Conservation (phyloP, 2,113 vertebrate genomes). For the Leucosticte australis region DNA sequence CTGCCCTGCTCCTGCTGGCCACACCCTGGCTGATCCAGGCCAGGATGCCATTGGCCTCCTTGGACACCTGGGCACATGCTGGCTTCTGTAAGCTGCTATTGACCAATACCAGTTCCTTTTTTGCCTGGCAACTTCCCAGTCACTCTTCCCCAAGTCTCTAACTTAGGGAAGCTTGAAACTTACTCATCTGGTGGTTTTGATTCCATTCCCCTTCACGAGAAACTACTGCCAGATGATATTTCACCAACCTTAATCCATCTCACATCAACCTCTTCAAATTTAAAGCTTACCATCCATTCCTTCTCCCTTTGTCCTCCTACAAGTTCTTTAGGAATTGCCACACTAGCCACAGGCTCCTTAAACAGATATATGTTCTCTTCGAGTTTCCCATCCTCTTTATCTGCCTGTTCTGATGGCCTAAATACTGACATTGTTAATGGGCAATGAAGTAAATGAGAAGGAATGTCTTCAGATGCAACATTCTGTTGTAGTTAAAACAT, state of each 20-base stretch:
- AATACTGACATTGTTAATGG: neutral
- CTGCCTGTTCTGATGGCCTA: neutral
- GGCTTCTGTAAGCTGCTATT: rapidly evolving
- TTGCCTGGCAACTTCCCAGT: neutral
- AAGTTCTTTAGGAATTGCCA: neutral
- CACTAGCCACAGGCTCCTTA: neutral
- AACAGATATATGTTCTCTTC: neutral
- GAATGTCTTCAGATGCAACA: neutral
- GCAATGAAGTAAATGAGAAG: neutral
- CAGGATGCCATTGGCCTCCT: neutral
- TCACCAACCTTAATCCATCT: neutral
- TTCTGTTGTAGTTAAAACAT: neutral
- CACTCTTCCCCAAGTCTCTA: neutral
- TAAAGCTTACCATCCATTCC: neutral
- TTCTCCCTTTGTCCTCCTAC: neutral
- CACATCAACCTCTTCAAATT: neutral
- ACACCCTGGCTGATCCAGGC: neutral
- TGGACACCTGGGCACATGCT: neutral
- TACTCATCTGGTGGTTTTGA: neutral
- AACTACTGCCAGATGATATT: neutral
- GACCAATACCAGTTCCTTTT: neutral
- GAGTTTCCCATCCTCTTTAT: neutral
- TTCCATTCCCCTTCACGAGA: neutral
- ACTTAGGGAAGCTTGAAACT: neutral
- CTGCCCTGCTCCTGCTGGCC: neutral